A percentile compares a stretch with the other conserved stretches of the same genome.
Conservation (phyloP, 2,113 vertebrate genomes). For the Sinosuthora webbiana region DNA sequence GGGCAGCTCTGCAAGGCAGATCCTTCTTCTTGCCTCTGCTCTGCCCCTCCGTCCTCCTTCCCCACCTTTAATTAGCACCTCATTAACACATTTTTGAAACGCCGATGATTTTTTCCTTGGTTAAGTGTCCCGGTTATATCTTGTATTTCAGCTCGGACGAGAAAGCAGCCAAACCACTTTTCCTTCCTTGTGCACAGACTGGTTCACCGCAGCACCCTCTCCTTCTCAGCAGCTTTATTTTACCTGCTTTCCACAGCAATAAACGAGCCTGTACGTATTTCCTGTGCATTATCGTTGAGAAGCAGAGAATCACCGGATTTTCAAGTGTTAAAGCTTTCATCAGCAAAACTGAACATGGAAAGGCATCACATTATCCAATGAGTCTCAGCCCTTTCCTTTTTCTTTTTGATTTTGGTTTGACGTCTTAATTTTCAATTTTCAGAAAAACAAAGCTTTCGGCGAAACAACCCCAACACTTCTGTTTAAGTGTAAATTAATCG, state of each 20-base stretch:
- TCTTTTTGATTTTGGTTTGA: neutral
- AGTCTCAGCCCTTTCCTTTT: neutral
- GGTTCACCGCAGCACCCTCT: neutral
- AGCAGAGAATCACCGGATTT: neutral
- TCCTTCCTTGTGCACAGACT: neutral
- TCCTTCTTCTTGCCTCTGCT: neutral
- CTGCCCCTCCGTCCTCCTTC: neutral
- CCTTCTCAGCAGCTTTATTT: neutral
- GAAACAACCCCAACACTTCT: neutral
- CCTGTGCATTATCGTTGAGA: neutral
- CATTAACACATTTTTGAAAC: neutral
- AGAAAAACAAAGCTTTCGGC: neutral
- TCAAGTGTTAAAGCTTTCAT: neutral
- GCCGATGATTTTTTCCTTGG: neutral
- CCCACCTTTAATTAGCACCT: neutral
- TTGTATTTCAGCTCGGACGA: neutral
- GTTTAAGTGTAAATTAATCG: conserved; percentile 52
- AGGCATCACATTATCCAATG: neutral
- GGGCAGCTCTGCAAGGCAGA: neutral
- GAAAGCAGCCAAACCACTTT: neutral
- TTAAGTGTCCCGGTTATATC: neutral
- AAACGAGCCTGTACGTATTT: neutral
- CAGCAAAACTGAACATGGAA: neutral
- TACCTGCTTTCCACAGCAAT: neutral
- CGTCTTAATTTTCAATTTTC: neutral